Base-by-base conservation (phyloP, 1,140 invertebrate species). In the Proctacanthus coquilletti region DNA sequence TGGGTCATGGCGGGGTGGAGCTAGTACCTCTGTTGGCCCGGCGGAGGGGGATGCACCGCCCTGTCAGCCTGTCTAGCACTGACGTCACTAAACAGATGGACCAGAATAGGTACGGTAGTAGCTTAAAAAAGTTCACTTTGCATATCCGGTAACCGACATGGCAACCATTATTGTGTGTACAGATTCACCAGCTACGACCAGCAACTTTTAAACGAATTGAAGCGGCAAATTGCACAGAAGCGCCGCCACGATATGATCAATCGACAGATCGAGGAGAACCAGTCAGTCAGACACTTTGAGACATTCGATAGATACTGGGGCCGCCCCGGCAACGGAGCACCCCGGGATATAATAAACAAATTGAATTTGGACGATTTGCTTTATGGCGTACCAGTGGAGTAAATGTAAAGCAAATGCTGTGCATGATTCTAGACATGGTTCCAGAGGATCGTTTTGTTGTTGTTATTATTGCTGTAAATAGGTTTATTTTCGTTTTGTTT, bases 251-350 rank as follows among this genome's bases (percentile, higher is more conserved):
- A 48, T 31, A 51, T 48, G 38, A 45, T 53, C 15, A 45, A 51
- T n/a, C 58, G 56, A 46, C 64, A 68, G 38, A 56, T 63, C 43
- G 74, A 77, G 39, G 52, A 64, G 9, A 67, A 70, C 48, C 64
- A 62, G 39, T 64, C 64, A 45, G 60, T 59, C 40, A 61, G 63
- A 44, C 75, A 78, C 49, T 75, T 76, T 51, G 64, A 70, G 45
- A 74, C 72, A 21, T 75, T 74, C 68, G 64, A 63, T 41, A 64
- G 59, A 29, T 68, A 75, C 36, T 78, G 74, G 75, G 75, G 75
- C 18, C 63, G 70, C 25, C 74, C 74, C 1, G 75, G 74, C 18
- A 68, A 75, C 45, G 74, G 74, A 6, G 74, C 74, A 2, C 74
- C 72, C 13, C 41, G 50, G 30, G 41, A 50, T n/a, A 46, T 49